Evolutionary conservation across 2,797 vertebrate species (phyloP), one percentile per base, ranked within the genome.

Genomic region (Spinus olivaceus): DNA sequence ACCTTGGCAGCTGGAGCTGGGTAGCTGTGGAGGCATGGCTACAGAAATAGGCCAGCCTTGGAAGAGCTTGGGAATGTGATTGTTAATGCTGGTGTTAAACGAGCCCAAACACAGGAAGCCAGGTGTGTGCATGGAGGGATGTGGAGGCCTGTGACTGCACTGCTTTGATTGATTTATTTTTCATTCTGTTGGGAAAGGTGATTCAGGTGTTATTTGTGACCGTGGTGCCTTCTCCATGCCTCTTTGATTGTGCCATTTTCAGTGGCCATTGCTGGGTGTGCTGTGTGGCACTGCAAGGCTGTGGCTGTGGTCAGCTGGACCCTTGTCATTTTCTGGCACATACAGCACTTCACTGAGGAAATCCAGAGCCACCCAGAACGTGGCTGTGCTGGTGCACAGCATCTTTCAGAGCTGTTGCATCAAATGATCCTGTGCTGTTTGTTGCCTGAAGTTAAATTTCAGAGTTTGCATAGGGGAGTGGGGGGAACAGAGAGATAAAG

Each of bases 391-490:
- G 5, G 39, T 3, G 2, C 49, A 78, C 49, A 81, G n/a, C 51
- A 32, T 77, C 10, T 2, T 53, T 78, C 59, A 39, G 76, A 88
- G 19, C 19, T 47, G 32, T 76, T 81, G 24, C 5, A 20, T 42
- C 49, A 64, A 46, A 53, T n/a, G 22, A 72, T 54, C 70, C 23
- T 53, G 30, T 41, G 14, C 42, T 88, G 33, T 33, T 76, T 61
- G 9, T 35, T 77, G 18, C 28, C 30, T 69, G 15, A 69, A 64
- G 50, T 39, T 49, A 50, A 54, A 78, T 92, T 28, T 49, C 33
- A 78, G 28, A 0, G 0, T 90, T 84, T 86, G 30, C 23, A 2
- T 19, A 35, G n/a, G 0, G 3, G 16, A 11, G 53, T 1, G 9
- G 7, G 8, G 9, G 9, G 5, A 81, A 18, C 21, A 44, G 35